Conservation (phyloP, 2,113 vertebrate species). For the Lepisosteus osseus region DNA sequence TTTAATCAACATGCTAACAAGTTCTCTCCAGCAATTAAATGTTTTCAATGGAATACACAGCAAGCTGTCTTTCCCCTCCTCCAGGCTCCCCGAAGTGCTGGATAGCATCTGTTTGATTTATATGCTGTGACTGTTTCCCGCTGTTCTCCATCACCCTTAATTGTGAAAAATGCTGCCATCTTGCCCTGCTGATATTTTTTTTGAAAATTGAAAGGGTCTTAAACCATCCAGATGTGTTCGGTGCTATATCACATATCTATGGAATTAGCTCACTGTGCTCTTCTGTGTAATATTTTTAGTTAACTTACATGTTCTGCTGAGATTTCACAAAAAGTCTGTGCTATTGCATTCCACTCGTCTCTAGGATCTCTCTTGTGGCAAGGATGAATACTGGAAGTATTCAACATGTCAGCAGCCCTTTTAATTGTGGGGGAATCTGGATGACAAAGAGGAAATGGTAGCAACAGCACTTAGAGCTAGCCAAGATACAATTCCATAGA, state of each 20-base stretch:
- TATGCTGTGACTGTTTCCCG: conserved; percentile 71
- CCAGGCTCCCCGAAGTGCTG: conserved; percentile 44
- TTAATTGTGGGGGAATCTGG: conserved; percentile 63
- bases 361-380: conserved; percentile 57
- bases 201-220: conserved; percentile 66
- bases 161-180: conserved; percentile 75
- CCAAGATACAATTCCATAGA: conserved; percentile 43
- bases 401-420: conserved; percentile 62
- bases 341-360: conserved; percentile 68
- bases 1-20: conserved; percentile 21
- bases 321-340: conserved; percentile 68
- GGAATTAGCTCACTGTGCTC: conserved; percentile 66
- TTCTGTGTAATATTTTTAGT: conserved; percentile 69
- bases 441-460: conserved; percentile 67
- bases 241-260: conserved; percentile 64
- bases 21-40: conserved; percentile 22
- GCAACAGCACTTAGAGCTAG: conserved; percentile 45
- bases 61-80: conserved; percentile 47
- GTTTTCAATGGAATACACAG: conserved; percentile 47
- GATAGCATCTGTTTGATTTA: conserved; percentile 71
- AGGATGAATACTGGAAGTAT: conserved; percentile 51
- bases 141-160: conserved; percentile 78
- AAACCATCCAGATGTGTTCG: conserved; percentile 67
- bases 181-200: conserved; percentile 71
- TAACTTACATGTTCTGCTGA: conserved; percentile 78